These are phyloP conservation scores for Sebastes iracundus DNA, from an alignment of 2,797 vertebrate genomes.

Conservation along the genomic window DNA sequence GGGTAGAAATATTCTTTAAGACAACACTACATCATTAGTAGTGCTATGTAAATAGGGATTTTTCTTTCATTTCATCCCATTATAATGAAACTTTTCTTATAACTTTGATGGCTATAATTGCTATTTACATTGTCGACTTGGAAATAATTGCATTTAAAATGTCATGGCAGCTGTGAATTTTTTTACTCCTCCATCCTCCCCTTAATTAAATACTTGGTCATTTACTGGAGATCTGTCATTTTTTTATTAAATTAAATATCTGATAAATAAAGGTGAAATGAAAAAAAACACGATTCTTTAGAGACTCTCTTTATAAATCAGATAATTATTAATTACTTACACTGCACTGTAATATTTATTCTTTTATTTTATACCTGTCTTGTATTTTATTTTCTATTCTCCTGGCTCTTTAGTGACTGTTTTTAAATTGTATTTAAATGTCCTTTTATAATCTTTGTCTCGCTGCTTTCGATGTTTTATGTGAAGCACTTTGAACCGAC, in stretches of 20 bases:
- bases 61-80: background rate
- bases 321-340: fast-evolving
- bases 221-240: background rate
- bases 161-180: no score
- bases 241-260: background rate
- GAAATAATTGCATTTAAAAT: background rate
- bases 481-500: fast-evolving
- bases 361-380: no score
- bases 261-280: background rate
- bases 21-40: background rate
- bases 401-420: no score
- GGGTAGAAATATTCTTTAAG: background rate
- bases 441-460: background rate
- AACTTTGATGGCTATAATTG: background rate
- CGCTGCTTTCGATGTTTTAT: background rate
- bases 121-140: background rate
- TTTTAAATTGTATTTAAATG: background rate
- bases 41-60: background rate
- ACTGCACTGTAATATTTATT: background rate
- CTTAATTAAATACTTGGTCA: background rate
- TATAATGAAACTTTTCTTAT: background rate
- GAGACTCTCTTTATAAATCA: background rate
- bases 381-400: no score
- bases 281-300: background rate
- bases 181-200: background rate